phyloP scores from a whole-genome alignment of 2,113 vertebrate species.

The Ptychochromis oligacanthus region DNA sequence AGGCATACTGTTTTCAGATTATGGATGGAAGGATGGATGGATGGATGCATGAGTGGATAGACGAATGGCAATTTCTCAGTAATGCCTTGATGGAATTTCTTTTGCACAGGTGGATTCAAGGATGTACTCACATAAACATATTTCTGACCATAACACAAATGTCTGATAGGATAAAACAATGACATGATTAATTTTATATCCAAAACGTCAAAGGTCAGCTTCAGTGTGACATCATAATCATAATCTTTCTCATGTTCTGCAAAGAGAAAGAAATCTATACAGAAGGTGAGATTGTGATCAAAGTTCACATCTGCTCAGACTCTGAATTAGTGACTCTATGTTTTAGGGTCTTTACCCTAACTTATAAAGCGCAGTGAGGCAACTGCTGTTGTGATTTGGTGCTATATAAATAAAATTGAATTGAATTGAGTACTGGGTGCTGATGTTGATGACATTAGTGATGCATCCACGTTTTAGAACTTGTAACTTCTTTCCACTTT shows the following conservation, averaged over 20 bases:
- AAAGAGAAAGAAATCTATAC: neutral
- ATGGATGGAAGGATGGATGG: no score
- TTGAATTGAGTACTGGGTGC: no score
- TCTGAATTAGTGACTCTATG: neutral
- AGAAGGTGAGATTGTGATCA: neutral
- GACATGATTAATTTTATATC: neutral
- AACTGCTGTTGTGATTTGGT: no score
- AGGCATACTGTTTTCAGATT: neutral
- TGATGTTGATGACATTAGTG: no score
- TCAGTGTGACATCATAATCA: neutral
- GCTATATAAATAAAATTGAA: no score
- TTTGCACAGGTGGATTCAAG: neutral
- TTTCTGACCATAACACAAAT: neutral
- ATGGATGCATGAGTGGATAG: no score
- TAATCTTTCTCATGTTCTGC: no score
- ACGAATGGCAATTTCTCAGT: neutral
- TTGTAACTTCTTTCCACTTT: neutral
- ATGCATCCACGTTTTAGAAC: neutral
- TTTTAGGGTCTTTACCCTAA: no score
- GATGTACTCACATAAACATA: neutral
- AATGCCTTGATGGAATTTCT: neutral
- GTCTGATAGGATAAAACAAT: neutral
- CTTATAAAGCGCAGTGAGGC: no score
- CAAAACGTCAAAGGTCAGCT: neutral
- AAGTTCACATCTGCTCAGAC: no score